These are phyloP conservation scores for Ophioninae sp. DNA, from an alignment of 2,888 invertebrate species.

Conservation along the genomic window DNA sequence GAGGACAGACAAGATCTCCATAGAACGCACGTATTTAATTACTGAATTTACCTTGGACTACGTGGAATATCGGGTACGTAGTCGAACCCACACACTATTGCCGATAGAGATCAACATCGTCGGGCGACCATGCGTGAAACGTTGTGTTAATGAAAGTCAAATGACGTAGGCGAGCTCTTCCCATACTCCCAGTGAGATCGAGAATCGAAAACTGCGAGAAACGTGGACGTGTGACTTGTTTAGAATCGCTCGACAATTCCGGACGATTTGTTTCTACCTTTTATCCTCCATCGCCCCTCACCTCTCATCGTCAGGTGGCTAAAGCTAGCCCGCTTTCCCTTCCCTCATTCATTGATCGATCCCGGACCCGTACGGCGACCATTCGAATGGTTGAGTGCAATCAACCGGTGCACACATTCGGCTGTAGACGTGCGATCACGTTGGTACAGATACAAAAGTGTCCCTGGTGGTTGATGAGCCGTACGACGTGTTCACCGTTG, in stretches of 20 bases:
- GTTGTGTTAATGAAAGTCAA: slow-evolving; percentile 53
- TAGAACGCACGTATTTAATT: slow-evolving; percentile 1
- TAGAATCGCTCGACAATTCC: slow-evolving; percentile 45
- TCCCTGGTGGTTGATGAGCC: slow-evolving; percentile 44
- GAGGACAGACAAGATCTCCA: slow-evolving; percentile 6
- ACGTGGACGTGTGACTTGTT: slow-evolving; percentile 28
- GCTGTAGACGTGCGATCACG: neutral
- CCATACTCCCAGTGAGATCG: slow-evolving; percentile 21
- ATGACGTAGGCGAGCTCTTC: slow-evolving; percentile 30
- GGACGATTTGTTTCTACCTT: slow-evolving; percentile 23
- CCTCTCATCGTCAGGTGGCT: neutral
- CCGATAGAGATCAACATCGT: slow-evolving; percentile 11
- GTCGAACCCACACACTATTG: neutral
- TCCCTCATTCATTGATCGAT: slow-evolving; percentile 51
- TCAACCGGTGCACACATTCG: neutral
- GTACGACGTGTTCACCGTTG: slow-evolving; percentile 32
- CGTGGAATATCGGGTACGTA: neutral
- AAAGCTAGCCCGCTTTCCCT: neutral
- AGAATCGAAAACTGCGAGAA: slow-evolving; percentile 15
- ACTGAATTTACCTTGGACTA: neutral
- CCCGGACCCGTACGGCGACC: slow-evolving; percentile 41
- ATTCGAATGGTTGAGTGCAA: neutral
- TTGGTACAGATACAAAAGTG: slow-evolving; percentile 23
- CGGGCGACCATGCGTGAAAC: slow-evolving; percentile 6
- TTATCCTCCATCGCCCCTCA: neutral